Conservation (phyloP, 64 coral and sea anemone species). For the Acropora tenuis region DNA sequence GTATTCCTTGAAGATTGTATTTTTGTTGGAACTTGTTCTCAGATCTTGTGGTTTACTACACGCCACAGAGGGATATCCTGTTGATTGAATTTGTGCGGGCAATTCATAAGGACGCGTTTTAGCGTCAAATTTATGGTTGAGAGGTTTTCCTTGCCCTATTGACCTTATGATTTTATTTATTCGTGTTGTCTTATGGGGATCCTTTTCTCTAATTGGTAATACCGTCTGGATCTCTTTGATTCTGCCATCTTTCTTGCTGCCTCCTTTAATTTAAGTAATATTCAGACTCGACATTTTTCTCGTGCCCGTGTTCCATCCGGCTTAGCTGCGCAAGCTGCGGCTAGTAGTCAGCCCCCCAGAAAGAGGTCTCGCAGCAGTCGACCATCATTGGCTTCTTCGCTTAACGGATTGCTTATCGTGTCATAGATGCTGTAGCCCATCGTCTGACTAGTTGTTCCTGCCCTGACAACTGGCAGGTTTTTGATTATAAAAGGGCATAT, state of each 20-base stretch:
- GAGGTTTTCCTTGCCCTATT: constrained; percentile 13
- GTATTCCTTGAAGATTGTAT: background rate
- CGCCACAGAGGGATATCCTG: background rate
- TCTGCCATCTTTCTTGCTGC: constrained; percentile 5
- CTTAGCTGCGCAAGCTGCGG: background rate
- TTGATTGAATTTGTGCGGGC: background rate
- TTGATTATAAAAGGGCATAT: no score
- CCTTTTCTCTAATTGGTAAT: background rate
- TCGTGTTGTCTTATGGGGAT: background rate
- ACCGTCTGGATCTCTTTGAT: background rate
- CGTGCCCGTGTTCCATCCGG: background rate
- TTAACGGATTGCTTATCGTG: background rate
- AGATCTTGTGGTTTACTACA: background rate
- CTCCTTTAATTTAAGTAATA: background rate
- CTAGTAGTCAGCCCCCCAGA: background rate
- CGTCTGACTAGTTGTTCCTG: background rate
- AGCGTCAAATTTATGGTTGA: background rate
- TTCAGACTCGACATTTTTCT: background rate
- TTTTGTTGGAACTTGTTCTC: background rate
- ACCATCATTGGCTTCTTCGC: background rate
- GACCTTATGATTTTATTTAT: background rate
- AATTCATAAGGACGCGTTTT: background rate
- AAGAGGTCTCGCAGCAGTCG: background rate
- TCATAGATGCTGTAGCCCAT: background rate
- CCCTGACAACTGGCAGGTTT: background rate